A percentile compares a stretch with the other conserved stretches of the same genome.
Conservation (phyloP, 2,113 vertebrate species). For the Sylvia atricapilla region DNA sequence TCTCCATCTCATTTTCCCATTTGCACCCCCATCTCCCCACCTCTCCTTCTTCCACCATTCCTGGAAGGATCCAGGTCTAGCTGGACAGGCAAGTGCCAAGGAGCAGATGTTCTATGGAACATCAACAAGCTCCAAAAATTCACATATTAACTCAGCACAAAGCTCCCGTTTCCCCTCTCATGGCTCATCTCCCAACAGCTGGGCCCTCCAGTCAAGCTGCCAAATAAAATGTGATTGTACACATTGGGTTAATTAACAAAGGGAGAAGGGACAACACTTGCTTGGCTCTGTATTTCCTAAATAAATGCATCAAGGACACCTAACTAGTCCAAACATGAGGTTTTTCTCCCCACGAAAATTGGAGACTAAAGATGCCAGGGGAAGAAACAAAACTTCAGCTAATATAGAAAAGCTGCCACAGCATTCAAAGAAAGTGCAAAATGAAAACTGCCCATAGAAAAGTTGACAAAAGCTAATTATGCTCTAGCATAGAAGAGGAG, state of each 20-base stretch:
- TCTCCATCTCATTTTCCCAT: background rate
- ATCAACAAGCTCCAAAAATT: background rate
- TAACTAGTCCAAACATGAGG: background rate
- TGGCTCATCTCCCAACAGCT: conserved; percentile 33
- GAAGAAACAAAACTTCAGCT: background rate
- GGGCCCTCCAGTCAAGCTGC: background rate
- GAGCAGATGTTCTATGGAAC: background rate
- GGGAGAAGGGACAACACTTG: background rate
- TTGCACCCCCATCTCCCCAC: background rate
- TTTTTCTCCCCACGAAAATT: accelerated
- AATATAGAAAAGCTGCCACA: background rate
- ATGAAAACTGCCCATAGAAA: background rate
- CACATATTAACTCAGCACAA: background rate
- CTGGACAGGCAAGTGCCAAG: background rate
- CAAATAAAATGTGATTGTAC: background rate
- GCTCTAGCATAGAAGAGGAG: background rate
- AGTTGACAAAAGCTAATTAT: conserved; percentile 30
- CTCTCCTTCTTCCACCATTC: background rate
- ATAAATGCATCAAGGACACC: background rate
- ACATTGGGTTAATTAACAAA: conserved; percentile 21
- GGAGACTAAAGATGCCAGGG: background rate
- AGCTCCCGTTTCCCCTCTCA: background rate
- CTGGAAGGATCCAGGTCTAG: background rate
- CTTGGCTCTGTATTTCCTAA: background rate
- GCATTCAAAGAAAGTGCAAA: background rate